Conservation (phyloP, 1,140 invertebrate genomes). For the Limonius californicus region DNA sequence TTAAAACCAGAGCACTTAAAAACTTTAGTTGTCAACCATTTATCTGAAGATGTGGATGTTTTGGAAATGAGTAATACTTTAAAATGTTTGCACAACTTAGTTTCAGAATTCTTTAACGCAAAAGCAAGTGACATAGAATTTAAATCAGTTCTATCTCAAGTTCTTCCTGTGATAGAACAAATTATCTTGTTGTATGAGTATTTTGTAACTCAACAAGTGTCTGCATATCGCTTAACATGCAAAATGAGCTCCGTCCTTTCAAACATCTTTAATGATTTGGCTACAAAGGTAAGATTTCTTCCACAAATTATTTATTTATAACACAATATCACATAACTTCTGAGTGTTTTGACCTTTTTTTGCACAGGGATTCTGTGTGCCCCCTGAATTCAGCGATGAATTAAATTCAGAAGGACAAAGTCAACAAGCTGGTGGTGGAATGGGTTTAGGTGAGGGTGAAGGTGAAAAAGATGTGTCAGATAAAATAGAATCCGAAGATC, state of each 20-base stretch:
- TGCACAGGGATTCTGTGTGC: slow-evolving; percentile 89
- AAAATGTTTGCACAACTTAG: slow-evolving; percentile 23
- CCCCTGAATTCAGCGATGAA: slow-evolving; percentile 74
- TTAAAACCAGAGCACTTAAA: slow-evolving; percentile 63
- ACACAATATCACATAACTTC: slow-evolving; percentile 17
- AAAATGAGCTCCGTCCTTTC: slow-evolving; percentile 83
- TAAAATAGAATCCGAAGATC: slow-evolving; percentile 87
- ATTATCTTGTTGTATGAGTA: slow-evolving; percentile 71
- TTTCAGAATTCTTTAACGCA: neutral
- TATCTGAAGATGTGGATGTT: slow-evolving; percentile 55
- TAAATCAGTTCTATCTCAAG: slow-evolving; percentile 23
- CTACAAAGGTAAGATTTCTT: slow-evolving; percentile 61
- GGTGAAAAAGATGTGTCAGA: slow-evolving; percentile 95
- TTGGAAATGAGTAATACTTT: slow-evolving; percentile 52
- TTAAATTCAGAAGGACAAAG: slow-evolving; percentile 58
- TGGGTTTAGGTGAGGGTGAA: slow-evolving; percentile 89
- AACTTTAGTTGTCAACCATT: slow-evolving; percentile 56
- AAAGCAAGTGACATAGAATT: neutral
- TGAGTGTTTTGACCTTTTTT: neutral
- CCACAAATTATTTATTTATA: neutral
- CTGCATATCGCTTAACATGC: slow-evolving; percentile 68
- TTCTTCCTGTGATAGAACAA: slow-evolving; percentile 73
- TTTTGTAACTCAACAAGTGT: slow-evolving; percentile 71
- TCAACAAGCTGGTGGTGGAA: slow-evolving; percentile 64
- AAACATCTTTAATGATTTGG: slow-evolving; percentile 80